Base-by-base conservation (phyloP, 2,113 vertebrate genomes). In the Megaceryle torquata region DNA sequence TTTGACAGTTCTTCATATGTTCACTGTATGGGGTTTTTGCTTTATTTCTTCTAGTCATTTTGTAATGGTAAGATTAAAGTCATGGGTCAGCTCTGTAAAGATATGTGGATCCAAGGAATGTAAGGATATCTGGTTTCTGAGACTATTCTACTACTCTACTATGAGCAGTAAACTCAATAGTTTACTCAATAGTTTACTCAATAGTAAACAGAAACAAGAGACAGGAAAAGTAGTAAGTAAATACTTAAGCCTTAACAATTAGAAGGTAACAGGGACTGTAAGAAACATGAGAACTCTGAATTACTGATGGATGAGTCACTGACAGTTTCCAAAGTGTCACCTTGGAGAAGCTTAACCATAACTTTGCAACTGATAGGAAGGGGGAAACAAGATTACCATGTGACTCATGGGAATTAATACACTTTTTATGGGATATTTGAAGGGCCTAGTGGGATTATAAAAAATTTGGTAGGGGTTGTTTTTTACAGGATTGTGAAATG, bases 261-360 rank as follows among this genome's bases (percentile, higher is more conserved):
- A 72, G 57, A 35, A 84, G 51, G 63, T 72, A 82, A 84, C 8
- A 81, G 19, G 0, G 0, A 46, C 46, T 15, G 25, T 35, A 51
- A 41, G 14, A 44, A 60, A 65, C 39, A 70, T 69, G 44, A 79
- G 50, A 75, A 44, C 20, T 87, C 67, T n/a, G 50, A 31, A 24
- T 9, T 35, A 54, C 51, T n/a, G 7, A 6, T 10, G 31, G 16
- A 19, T 43, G 19, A 24, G 39, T n/a, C 19, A 24, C 43, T 54
- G n/a, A 24, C 4, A 9, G 18, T 39, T 1, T 0, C 26, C 19
- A 15, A 54, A 57, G 21, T 0, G 2, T 31, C 46, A 28, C 41
- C 28, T 15, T 19, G 41, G 68, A 76, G 41, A 81, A 68, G 16
- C 22, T 68, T 33, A 67, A 26, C 48, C 3, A 26, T 37, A 81